A percentile compares a stretch with the other conserved stretches of the same genome.
Conservation (phyloP, 2,888 invertebrate genomes). For the Himalopsyche kuldschensis region DNA sequence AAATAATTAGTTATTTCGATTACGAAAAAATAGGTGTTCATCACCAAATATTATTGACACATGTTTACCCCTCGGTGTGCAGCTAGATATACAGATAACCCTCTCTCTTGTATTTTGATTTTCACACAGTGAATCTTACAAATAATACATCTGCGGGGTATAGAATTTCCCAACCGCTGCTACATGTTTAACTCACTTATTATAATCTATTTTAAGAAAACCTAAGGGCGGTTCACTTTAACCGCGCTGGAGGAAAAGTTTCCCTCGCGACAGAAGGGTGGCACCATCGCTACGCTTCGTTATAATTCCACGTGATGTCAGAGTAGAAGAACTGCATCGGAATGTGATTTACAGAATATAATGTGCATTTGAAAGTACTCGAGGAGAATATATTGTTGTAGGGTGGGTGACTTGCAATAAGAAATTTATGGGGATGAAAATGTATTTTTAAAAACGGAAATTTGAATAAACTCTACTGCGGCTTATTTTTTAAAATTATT, state of each 20-base stretch:
- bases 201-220: conserved; percentile 21
- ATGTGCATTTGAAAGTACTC: background rate
- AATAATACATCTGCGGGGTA: background rate
- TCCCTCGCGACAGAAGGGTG: conserved; percentile 4
- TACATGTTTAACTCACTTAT: conserved; percentile 17
- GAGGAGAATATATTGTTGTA: background rate
- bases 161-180: background rate
- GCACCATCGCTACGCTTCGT: background rate
- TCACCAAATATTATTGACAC: too few relatives aligned
- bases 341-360: background rate
- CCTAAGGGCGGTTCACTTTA: background rate
- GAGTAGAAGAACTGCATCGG: background rate
- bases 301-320: background rate
- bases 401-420: background rate
- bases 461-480: background rate
- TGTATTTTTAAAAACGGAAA: background rate
- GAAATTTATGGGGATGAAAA: background rate
- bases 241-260: background rate
- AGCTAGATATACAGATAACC: too few relatives aligned
- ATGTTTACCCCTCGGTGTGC: too few relatives aligned
- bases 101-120: background rate
- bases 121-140: background rate
- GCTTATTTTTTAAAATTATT: too few relatives aligned
- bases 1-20: too few relatives aligned
- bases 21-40: too few relatives aligned